Evolutionary conservation across 2,113 vertebrate genomes (phyloP).

Genomic region (Coreoperca whiteheadi): DNA sequence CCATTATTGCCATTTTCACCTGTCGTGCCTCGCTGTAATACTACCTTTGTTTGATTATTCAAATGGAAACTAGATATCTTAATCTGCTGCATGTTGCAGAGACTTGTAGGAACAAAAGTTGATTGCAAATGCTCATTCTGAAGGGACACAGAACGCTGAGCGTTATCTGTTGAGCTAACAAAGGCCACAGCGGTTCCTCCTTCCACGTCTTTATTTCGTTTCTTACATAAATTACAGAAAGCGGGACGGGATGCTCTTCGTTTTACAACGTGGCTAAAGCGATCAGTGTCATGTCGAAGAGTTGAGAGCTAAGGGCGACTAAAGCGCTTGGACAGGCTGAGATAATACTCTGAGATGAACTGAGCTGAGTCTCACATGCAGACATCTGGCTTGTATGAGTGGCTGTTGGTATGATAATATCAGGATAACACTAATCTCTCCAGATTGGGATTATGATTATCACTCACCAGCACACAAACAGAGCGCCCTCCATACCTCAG

Average conservation of each 20-base stretch:
- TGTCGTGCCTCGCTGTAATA: not conserved
- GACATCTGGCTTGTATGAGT: constrained; percentile 41
- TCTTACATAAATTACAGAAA: not conserved
- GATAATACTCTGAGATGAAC: constrained; percentile 19
- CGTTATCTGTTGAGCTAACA: not conserved
- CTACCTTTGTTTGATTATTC: not conserved
- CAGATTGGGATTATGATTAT: constrained; percentile 66
- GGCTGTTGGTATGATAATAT: constrained; percentile 59
- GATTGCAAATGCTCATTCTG: not conserved
- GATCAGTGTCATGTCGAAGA: constrained; percentile 7
- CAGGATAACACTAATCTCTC: constrained; percentile 59
- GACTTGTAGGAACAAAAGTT: not conserved
- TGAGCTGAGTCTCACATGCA: constrained; percentile 18
- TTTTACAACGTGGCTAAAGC: constrained; percentile 11
- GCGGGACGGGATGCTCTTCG: not conserved
- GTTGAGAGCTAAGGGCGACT: constrained; percentile 1
- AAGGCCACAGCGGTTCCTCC: not conserved
- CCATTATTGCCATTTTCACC: not conserved
- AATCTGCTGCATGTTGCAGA: not conserved
- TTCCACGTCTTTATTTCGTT: not conserved
- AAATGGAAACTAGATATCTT: not conserved
- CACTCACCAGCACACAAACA: constrained; percentile 36
- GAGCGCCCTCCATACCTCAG: not conserved
- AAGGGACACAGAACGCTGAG: not conserved
- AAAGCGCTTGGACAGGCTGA: not conserved